Conservation (phyloP, 1,140 invertebrate species). For the Euwallacea similis region DNA sequence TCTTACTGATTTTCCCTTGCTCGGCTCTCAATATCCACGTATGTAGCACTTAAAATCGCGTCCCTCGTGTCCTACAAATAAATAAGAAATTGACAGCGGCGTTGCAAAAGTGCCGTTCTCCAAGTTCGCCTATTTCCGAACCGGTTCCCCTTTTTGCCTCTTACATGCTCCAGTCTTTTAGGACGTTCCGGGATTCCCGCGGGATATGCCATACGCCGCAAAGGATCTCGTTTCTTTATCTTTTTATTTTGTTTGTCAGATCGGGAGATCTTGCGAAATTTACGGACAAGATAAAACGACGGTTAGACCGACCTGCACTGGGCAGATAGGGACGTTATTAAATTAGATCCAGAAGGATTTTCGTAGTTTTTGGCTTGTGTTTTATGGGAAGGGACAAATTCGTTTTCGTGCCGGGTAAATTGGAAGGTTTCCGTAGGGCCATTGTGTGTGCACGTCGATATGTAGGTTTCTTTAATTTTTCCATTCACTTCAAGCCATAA, state of each 20-base stretch:
- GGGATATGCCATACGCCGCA: conserved; percentile 22
- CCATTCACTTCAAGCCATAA: neutral
- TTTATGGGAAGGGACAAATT: neutral
- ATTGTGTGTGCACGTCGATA: neutral
- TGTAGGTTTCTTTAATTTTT: too few relatives aligned
- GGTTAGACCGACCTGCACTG: conserved; percentile 3
- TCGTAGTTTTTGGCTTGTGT: neutral
- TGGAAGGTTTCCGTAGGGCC: neutral
- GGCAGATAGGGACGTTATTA: conserved; percentile 17
- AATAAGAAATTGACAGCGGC: too few relatives aligned
- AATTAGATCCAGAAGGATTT: conserved; percentile 12
- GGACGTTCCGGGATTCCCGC: conserved; percentile 14
- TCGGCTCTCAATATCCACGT: too few relatives aligned
- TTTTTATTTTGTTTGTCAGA: conserved; percentile 36
- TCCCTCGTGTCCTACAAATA: too few relatives aligned
- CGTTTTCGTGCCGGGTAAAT: too few relatives aligned
- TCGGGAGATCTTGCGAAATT: conserved; percentile 25
- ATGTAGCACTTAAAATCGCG: too few relatives aligned
- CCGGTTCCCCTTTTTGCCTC: conserved; percentile 18
- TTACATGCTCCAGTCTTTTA: conserved; percentile 22
- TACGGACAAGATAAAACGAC: conserved; percentile 22
- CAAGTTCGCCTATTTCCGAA: neutral
- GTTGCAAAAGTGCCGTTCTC: too few relatives aligned
- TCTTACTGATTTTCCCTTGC: too few relatives aligned
- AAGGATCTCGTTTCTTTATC: conserved; percentile 31